A percentile compares a stretch with the other conserved stretches of the same genome.
Conservation (phyloP, 2,888 invertebrate species). For the Caenorhabditis macrosperma region DNA sequence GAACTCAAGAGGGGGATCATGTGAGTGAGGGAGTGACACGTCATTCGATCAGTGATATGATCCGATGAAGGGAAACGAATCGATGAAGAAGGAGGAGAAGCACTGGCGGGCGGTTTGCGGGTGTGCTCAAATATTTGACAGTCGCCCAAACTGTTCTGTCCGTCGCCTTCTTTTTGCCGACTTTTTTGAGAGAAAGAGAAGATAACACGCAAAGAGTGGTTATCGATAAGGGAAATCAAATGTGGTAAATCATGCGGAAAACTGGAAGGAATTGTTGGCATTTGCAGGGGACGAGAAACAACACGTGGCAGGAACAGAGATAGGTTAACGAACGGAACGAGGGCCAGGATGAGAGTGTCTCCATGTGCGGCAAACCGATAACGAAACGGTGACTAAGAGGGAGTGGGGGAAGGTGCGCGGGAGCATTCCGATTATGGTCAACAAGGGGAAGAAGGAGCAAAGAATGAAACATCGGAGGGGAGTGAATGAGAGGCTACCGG, state of each 20-base stretch:
- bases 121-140: conserved; percentile 56
- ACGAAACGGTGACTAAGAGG: conserved; percentile 23
- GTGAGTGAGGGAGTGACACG: conserved; percentile 33
- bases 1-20: conserved; percentile 29
- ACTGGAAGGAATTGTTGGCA: conserved; percentile 31
- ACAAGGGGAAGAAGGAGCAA: conserved; percentile 21
- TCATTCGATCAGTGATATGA: conserved; percentile 48
- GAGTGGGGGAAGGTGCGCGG: conserved; percentile 2
- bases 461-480: conserved; percentile 14
- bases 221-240: conserved; percentile 7
- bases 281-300: conserved; percentile 10
- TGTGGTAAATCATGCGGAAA: conserved; percentile 48
- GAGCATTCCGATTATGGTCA: conserved; percentile 34
- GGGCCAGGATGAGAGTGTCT: neutral
- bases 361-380: neutral
- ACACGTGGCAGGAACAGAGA: neutral
- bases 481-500: neutral
- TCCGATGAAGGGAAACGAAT: conserved; percentile 28
- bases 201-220: conserved; percentile 17
- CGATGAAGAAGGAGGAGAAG: conserved; percentile 13
- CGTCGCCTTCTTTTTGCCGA: neutral
- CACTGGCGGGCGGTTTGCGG: conserved; percentile 19
- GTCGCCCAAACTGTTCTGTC: conserved; percentile 34
- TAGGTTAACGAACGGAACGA: neutral
- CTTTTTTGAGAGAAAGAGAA: conserved; percentile 22